Evolutionary conservation across 2,888 invertebrate genomes (phyloP).

Genomic region (Lasioglossum vierecki): DNA sequence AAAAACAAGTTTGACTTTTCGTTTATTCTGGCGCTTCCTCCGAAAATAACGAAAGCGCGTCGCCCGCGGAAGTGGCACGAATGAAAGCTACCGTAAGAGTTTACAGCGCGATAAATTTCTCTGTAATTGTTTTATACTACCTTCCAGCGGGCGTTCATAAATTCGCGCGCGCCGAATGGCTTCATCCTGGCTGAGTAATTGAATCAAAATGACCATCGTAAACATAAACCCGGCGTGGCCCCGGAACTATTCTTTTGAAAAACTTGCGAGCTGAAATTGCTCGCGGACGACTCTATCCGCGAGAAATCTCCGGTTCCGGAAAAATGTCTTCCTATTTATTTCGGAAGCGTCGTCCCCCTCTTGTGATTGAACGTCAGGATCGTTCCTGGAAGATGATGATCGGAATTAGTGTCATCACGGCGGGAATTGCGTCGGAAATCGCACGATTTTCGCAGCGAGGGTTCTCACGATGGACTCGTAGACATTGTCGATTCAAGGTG

Average conservation of each 20-base stretch:
- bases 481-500: not conserved
- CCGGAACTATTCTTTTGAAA: not conserved
- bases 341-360: conserved; percentile 19
- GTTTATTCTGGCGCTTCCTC: not conserved
- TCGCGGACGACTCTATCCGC: too few species aligned
- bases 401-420: conserved; percentile 53
- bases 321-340: not conserved
- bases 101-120: conserved; percentile 49
- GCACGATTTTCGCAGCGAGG: conserved; percentile 64
- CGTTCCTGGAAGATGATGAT: conserved; percentile 33
- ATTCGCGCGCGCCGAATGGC: conserved; percentile 32
- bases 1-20: not conserved
- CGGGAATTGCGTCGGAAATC: conserved; percentile 53
- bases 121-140: conserved; percentile 50
- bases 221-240: conserved; percentile 21
- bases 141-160: conserved; percentile 35
- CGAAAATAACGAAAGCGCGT: conserved; percentile 43
- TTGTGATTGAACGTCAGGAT: conserved; percentile 47
- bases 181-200: conserved; percentile 16
- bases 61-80: conserved; percentile 18
- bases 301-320: not conserved
- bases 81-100: conserved; percentile 35
- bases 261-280: not conserved
- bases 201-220: conserved; percentile 39
- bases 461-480: not conserved